Percentiles rank a stretch among this genome's conserved stretches.
Conservation (phyloP, 2,113 vertebrate species). For the Mastomys coucha region DNA sequence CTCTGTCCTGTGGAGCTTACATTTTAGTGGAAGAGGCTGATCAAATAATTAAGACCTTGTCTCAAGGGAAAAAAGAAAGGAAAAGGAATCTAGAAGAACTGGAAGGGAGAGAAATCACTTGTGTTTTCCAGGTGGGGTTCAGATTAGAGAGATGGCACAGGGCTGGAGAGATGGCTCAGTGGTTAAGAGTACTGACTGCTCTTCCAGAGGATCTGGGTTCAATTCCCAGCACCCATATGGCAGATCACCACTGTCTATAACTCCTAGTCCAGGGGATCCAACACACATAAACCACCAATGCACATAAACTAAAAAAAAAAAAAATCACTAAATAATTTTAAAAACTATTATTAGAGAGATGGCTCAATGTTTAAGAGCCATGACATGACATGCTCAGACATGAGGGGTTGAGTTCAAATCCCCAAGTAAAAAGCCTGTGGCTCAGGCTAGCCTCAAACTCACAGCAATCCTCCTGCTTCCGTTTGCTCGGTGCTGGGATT, state of each 20-base stretch:
- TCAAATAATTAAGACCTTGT: conserved; percentile 12
- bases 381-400: not conserved
- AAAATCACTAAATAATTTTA: not conserved
- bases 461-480: not conserved
- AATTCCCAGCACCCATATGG: not conserved
- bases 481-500: not conserved
- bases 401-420: not conserved
- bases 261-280: not conserved
- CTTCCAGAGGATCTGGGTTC: not conserved
- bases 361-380: too few species aligned
- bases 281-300: not conserved
- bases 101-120: not conserved
- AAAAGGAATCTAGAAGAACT: not conserved
- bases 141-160: not conserved
- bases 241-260: not conserved
- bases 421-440: not conserved
- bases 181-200: too few species aligned
- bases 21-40: not conserved
- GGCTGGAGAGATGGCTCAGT: not conserved
- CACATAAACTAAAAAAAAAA: not conserved
- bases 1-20: not conserved
- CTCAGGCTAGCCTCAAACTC: not conserved
- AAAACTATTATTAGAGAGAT: not conserved
- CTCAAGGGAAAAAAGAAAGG: not conserved
- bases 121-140: not conserved